phyloP scores from a whole-genome alignment of 2,888 invertebrate species.

The Philaethria dido region DNA sequence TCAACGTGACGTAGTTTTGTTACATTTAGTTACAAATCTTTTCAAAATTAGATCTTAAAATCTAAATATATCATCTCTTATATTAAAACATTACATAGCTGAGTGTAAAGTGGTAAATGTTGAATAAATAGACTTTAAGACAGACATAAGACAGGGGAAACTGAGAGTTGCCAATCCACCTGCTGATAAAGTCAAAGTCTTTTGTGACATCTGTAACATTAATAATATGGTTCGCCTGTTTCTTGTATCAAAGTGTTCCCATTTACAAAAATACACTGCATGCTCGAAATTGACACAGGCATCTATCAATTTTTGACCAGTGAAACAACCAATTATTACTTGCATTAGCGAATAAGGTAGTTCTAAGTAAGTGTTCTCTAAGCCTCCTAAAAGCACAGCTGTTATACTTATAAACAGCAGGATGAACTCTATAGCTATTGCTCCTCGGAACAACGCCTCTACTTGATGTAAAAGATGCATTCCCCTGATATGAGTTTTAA shows the following conservation, averaged over 20 bases:
- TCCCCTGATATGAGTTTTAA: conserved; percentile 53
- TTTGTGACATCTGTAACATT: conserved; percentile 55
- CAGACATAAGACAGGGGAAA: conserved; percentile 57
- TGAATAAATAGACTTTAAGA: conserved; percentile 60
- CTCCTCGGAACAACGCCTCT: conserved; percentile 53
- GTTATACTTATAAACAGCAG: conserved; percentile 55
- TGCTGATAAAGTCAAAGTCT: conserved; percentile 58
- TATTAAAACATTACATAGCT: conserved; percentile 5
- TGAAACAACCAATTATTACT: conserved; percentile 61
- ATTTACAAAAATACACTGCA: conserved; percentile 61
- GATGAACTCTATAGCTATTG: conserved; percentile 56
- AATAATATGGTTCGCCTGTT: conserved; percentile 60
- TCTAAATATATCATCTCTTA: neutral
- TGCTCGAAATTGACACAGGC: conserved; percentile 55
- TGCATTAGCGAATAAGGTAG: conserved; percentile 58
- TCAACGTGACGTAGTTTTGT: no score
- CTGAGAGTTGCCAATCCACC: conserved; percentile 60
- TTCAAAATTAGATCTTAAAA: no score
- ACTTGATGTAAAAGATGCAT: conserved; percentile 50
- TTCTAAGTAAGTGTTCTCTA: conserved; percentile 60
- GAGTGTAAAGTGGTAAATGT: conserved; percentile 54
- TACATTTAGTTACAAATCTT: no score
- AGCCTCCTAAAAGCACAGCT: conserved; percentile 60
- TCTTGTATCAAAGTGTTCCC: conserved; percentile 61
- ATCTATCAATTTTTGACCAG: conserved; percentile 62